A percentile compares a stretch with the other conserved stretches of the same genome.
Evolutionary conservation across 2,888 invertebrate genomes (phyloP).

Genomic region (Zeuzera pyrina): DNA sequence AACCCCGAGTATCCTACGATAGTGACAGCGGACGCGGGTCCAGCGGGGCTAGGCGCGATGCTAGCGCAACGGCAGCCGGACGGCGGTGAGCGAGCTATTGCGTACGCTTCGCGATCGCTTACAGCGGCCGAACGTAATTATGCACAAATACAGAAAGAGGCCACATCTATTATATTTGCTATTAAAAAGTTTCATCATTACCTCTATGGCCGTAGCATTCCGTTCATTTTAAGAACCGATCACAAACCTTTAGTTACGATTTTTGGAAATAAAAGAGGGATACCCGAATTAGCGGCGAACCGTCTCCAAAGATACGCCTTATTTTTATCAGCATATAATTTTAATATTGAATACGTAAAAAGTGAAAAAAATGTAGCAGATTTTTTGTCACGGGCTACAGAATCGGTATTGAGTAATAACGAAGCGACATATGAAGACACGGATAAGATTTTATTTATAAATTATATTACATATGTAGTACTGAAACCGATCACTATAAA

Average conservation of each 20-base stretch:
- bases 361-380: constrained; percentile 4
- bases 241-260: constrained; percentile 5
- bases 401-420: neutral
- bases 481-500: neutral
- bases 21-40: constrained; percentile 6
- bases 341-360: neutral
- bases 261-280: neutral
- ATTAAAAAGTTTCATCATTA: constrained; percentile 1
- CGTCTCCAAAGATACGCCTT: neutral
- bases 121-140: constrained; percentile 3
- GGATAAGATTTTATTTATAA: constrained; percentile 1
- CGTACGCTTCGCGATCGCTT: constrained; percentile 6
- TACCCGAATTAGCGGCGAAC: neutral
- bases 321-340: neutral
- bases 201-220: neutral
- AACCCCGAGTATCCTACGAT: constrained; percentile 2
- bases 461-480: neutral
- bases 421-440: neutral
- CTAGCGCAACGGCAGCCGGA: constrained; percentile 4
- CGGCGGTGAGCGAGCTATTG: constrained; percentile 4
- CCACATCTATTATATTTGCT: neutral
- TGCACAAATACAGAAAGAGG: constrained; percentile 2
- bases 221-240: constrained; percentile 6
- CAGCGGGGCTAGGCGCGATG: constrained; percentile 7
- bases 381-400: constrained; percentile 3